Evolutionary conservation across 2,797 vertebrate genomes (phyloP).

Genomic region (Acrocephalus scirpaceus): DNA sequence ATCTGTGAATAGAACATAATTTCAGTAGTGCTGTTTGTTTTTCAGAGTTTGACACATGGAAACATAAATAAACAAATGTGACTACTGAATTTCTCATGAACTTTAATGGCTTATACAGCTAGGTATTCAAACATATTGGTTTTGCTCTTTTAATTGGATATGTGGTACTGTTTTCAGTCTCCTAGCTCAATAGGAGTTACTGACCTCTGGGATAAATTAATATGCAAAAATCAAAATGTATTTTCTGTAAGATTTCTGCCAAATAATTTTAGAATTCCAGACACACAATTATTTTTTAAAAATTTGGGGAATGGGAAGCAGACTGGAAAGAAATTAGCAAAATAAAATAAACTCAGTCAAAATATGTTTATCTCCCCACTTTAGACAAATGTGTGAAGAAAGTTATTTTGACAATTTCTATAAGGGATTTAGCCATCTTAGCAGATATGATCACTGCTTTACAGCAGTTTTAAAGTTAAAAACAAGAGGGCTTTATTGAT

Average conservation of each 20-base stretch:
- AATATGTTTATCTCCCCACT: background rate
- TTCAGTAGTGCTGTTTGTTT: constrained; percentile 23
- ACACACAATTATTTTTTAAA: background rate
- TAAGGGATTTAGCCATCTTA: background rate
- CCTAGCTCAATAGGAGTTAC: background rate
- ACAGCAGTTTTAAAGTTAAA: constrained; percentile 2
- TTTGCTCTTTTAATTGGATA: background rate
- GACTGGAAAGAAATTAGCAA: background rate
- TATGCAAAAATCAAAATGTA: background rate
- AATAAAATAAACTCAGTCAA: background rate
- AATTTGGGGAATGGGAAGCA: background rate
- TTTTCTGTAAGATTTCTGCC: background rate
- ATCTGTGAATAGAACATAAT: constrained; percentile 13
- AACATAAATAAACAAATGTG: constrained; percentile 10
- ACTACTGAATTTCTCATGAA: constrained; percentile 16
- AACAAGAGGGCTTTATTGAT: background rate
- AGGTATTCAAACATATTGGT: background rate
- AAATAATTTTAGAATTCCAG: background rate
- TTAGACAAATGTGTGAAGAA: background rate
- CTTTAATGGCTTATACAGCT: background rate
- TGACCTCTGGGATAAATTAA: background rate
- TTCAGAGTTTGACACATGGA: background rate
- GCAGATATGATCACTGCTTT: background rate
- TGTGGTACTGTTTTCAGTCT: background rate
- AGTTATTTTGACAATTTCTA: background rate